Conservation (phyloP, 2,113 vertebrate species). For the Phrynocephalus versicolor region DNA sequence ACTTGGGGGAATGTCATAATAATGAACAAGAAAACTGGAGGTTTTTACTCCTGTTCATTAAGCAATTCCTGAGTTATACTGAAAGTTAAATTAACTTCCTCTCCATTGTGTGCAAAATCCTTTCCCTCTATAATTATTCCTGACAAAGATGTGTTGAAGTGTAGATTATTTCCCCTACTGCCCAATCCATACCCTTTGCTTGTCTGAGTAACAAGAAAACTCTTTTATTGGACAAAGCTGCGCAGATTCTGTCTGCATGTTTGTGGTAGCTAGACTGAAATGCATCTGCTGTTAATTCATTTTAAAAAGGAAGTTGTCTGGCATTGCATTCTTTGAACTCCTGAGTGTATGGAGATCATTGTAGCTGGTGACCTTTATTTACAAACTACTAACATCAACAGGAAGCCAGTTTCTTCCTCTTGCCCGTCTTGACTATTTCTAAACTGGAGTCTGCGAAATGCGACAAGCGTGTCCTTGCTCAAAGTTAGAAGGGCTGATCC, state of each 20-base stretch:
- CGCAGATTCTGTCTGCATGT: neutral
- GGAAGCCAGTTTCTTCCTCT: neutral
- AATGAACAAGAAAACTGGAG: neutral
- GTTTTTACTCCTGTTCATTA: neutral
- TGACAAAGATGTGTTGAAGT: neutral
- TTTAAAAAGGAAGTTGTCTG: constrained; percentile 13
- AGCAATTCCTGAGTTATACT: neutral
- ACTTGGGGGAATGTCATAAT: neutral
- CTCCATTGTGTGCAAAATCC: neutral
- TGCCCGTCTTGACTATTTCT: neutral
- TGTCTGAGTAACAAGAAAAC: neutral
- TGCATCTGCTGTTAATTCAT: neutral
- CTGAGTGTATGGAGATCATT: neutral
- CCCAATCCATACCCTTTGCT: neutral
- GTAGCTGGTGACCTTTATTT: neutral
- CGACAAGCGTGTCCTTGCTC: neutral
- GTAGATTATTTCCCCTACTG: neutral
- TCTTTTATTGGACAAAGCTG: neutral
- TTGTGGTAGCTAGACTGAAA: neutral
- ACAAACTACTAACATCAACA: neutral
- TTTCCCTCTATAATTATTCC: neutral
- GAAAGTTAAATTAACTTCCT: neutral
- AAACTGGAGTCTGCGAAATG: neutral
- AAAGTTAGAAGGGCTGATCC: neutral
- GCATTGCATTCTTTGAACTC: neutral